Conservation (phyloP, 2,113 vertebrate species). For the Anas platyrhynchos region DNA sequence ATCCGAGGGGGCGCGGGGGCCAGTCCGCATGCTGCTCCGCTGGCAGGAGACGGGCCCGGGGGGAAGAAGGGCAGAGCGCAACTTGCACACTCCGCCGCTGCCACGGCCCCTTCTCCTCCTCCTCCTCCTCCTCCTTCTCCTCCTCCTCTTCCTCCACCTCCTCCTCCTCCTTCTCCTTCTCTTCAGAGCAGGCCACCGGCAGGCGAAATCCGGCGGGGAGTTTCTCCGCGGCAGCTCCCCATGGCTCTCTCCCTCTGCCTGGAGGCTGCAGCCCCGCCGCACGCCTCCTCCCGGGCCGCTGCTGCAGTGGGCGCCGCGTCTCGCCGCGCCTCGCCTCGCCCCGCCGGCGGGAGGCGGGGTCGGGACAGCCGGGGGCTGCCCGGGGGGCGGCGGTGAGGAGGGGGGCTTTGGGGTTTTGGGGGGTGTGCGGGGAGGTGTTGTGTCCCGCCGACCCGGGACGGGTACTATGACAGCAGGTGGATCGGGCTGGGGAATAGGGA, state of each 20-base stretch:
- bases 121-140: too few species aligned
- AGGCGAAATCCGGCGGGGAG: background rate
- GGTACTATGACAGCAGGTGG: too few species aligned
- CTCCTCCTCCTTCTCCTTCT: background rate
- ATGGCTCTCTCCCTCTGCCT: background rate
- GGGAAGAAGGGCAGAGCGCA: background rate
- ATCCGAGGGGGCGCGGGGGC: conserved; percentile 33
- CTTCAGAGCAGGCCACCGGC: background rate
- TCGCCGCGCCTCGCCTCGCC: too few species aligned
- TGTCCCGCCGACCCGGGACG: too few species aligned
- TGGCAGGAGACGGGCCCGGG: conserved; percentile 13
- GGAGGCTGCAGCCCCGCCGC: background rate
- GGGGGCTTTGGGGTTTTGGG: too few species aligned
- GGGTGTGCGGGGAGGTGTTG: too few species aligned
- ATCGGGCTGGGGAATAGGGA: background rate
- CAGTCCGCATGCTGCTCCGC: conserved; percentile 73
- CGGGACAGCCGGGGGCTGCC: background rate
- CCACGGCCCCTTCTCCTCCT: background rate
- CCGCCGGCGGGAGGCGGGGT: background rate
- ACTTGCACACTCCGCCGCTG: conserved; percentile 11
- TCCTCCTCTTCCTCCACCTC: background rate
- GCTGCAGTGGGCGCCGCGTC: background rate
- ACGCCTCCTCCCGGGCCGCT: background rate
- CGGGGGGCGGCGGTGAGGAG: background rate
- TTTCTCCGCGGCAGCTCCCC: background rate